Evolutionary conservation across 92 coral and sea anemone genomes (phyloP).

Genomic region (Palythoa grandiflora): DNA sequence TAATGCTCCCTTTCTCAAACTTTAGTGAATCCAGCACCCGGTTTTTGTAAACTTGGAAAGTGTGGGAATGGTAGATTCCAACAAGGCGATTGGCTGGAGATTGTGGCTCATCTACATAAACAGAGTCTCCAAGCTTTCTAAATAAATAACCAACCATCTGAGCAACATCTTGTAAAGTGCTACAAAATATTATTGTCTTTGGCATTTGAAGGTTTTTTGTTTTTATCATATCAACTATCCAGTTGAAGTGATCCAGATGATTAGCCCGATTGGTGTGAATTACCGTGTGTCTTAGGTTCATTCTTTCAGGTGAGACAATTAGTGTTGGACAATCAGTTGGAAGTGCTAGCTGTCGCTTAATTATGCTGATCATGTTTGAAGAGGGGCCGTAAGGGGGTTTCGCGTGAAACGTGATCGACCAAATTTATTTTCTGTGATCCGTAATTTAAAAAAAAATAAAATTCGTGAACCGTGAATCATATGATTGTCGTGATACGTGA

Average conservation of each 20-base stretch:
- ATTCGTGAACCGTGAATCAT: too few relatives aligned
- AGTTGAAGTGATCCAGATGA: neutral
- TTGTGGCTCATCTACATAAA: slow-evolving; percentile 10
- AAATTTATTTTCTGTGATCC: too few relatives aligned
- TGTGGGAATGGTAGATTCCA: slow-evolving; percentile 5
- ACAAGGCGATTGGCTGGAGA: slow-evolving; percentile 12
- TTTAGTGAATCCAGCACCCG: slow-evolving; percentile 1
- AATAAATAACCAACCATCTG: neutral
- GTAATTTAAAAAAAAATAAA: too few relatives aligned
- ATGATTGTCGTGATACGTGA: too few relatives aligned
- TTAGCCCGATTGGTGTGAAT: neutral
- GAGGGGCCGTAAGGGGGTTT: too few relatives aligned
- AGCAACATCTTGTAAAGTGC: neutral
- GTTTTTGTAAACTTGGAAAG: slow-evolving; percentile 4
- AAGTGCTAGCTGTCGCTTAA: slow-evolving; percentile 24
- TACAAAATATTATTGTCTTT: neutral
- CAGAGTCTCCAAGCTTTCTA: neutral
- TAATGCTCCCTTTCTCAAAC: neutral
- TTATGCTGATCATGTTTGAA: neutral
- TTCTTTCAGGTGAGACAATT: slow-evolving; percentile 7
- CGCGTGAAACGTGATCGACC: too few relatives aligned
- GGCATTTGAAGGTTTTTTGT: neutral
- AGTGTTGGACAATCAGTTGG: neutral
- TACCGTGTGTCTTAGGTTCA: neutral
- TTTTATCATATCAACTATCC: neutral